phyloP scores from a whole-genome alignment of 2,113 vertebrate genomes.

The Myiopsitta monachus region DNA sequence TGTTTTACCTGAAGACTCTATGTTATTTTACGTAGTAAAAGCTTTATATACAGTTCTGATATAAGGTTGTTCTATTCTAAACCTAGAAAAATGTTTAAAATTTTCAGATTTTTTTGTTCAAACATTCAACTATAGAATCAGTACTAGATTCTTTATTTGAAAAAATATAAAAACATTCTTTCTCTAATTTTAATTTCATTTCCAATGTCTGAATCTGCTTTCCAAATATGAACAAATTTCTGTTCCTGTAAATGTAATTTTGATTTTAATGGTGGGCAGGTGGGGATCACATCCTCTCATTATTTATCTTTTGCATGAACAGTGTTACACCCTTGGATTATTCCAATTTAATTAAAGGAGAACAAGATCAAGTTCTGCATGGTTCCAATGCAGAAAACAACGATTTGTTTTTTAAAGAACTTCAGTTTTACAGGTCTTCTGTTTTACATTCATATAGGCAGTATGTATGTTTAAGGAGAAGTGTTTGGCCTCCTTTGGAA shows the following conservation, averaged over 20 bases:
- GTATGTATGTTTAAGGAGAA: background rate
- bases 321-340: background rate
- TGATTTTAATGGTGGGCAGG: background rate
- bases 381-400: background rate
- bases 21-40: background rate
- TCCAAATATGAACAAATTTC: background rate
- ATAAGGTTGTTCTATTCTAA: rapidly evolving
- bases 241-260: background rate
- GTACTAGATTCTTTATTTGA: background rate
- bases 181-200: background rate
- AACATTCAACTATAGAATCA: background rate
- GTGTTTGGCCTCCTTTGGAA: background rate
- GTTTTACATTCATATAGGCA: background rate
- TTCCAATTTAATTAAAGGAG: background rate
- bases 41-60: background rate
- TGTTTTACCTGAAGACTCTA: background rate
- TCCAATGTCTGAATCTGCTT: background rate
- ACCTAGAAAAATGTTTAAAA: background rate
- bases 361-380: background rate
- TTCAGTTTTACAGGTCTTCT: background rate
- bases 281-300: background rate
- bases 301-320: background rate
- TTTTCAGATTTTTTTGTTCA: background rate
- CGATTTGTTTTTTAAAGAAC: background rate
- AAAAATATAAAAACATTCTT: background rate